Base-by-base conservation (phyloP, 2,113 vertebrate genomes). In the Psittacara wagleri region DNA sequence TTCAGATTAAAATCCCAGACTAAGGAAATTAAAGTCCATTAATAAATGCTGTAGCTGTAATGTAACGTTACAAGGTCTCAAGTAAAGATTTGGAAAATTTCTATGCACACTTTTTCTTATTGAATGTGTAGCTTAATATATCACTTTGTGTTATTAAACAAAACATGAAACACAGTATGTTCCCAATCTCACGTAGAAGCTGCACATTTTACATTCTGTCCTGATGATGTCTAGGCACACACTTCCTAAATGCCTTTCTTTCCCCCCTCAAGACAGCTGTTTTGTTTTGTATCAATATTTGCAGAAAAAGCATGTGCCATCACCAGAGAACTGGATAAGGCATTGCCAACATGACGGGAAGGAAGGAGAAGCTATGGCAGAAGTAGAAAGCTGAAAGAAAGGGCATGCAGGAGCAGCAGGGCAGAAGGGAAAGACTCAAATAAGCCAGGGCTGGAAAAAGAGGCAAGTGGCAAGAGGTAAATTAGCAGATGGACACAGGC, bases 21-120 rank as follows among this genome's bases (percentile, higher is more conserved):
- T 92, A 96, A 91, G 96, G 95, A 97, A 95, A 97, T 94, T 74
- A 44, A 97, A 95, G 62, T 68, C 86, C 77, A 64, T 89, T 93
- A 91, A 92, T 78, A 95, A 95, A 92, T 62, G 48, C 29, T 82
- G 20, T 75, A 89, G 75, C 46, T 31, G 43, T 54, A 96, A 95
- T 25, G 74, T 35, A 92, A 95, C 7, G 17, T 79, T 94, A 89
- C 48, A 82, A 57, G 74, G 35, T 82, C 81, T 69, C 33, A 41
- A 82, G 63, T 37, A 93, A 93, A 94, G 83, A 95, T 66, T 92
- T 91, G 86, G 96, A 95, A 95, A 96, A 82, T 76, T 85, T 92
- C 89, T 95, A 6, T 20, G 70, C 84, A 73, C 73, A 8, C 86
- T 79, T 94, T 68, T 95, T 92, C 81, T 94, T 91, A 96, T n/a